Percentiles rank a stretch among this genome's conserved stretches.
phyloP scores from a whole-genome alignment of 2,797 vertebrate species.

The Trachurus trachurus region DNA sequence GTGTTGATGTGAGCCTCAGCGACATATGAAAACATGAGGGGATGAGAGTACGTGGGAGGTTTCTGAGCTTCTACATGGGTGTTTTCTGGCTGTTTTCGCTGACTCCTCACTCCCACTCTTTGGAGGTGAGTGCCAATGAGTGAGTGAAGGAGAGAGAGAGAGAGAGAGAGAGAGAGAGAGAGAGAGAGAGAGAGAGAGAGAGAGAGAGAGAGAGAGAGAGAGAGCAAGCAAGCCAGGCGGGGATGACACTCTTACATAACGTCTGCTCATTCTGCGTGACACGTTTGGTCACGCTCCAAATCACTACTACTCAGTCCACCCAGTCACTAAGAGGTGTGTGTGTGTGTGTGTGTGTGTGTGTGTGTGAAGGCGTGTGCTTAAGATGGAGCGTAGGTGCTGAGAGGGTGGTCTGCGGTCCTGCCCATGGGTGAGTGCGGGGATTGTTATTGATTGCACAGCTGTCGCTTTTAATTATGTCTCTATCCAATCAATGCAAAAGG shows the following conservation, averaged over 20 bases:
- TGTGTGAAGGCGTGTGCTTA: too few relatives aligned
- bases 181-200: conserved; percentile 7
- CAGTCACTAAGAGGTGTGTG: conserved; percentile 11
- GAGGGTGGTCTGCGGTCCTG: conserved; percentile 54
- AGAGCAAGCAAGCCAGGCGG: conserved; percentile 14
- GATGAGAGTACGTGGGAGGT: conserved; percentile 55
- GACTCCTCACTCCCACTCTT: conserved; percentile 60
- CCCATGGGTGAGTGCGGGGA: conserved; percentile 32
- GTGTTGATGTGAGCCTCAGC: conserved; percentile 50
- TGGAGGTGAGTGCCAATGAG: conserved; percentile 53
- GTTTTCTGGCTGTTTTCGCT: conserved; percentile 56
- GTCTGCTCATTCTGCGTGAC: conserved; percentile 59
- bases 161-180: conserved; percentile 14
- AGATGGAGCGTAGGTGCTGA: conserved; percentile 20
- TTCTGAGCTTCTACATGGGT: conserved; percentile 45
- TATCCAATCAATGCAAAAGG: conserved; percentile 70
- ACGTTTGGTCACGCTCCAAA: conserved; percentile 57
- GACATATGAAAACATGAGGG: conserved; percentile 54
- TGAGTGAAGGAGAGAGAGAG: conserved; percentile 6
- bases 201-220: conserved; percentile 7
- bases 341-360: conserved; percentile 25
- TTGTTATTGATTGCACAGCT: conserved; percentile 73
- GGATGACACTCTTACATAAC: conserved; percentile 61
- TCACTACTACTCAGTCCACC: conserved; percentile 41
- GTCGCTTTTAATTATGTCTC: conserved; percentile 72